phyloP scores from a whole-genome alignment of 2,797 vertebrate species.

The Tenualosa ilisha region DNA sequence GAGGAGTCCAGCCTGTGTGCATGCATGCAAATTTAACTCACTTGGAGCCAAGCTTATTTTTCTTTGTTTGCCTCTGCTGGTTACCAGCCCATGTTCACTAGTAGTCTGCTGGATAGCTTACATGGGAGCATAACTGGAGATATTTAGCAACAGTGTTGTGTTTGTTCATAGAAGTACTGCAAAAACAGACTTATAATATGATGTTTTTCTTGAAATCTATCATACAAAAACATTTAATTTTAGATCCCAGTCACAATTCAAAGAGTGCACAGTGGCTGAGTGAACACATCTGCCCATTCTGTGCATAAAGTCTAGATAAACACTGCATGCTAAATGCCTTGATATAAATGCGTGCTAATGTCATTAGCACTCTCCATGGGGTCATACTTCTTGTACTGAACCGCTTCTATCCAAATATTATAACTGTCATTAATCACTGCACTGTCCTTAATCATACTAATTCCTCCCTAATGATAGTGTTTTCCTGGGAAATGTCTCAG shows the following conservation, averaged over 20 bases:
- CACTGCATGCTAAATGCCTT: not conserved
- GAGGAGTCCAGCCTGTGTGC: too few relatives aligned
- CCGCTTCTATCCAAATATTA: not conserved
- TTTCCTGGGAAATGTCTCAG: not conserved
- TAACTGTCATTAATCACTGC: not conserved
- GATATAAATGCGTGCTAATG: not conserved
- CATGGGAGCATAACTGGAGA: not conserved
- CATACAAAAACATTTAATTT: not conserved
- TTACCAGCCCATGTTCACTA: not conserved
- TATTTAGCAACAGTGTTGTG: not conserved
- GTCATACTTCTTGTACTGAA: not conserved
- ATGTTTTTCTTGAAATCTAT: not conserved
- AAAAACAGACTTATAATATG: not conserved
- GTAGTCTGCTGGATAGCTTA: not conserved
- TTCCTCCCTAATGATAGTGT: not conserved
- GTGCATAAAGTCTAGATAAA: not conserved
- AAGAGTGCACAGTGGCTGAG: not conserved
- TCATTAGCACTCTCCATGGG: not conserved
- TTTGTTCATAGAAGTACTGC: not conserved
- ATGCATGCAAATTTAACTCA: too few relatives aligned
- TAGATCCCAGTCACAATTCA: not conserved
- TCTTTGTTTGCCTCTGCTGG: too few relatives aligned
- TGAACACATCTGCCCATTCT: not conserved
- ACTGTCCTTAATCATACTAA: conserved; percentile 4
- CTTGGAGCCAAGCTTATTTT: too few relatives aligned